Evolutionary conservation across 2,113 vertebrate genomes (phyloP), one percentile per base, ranked within the genome.

Genomic region (Nerophis ophidion): DNA sequence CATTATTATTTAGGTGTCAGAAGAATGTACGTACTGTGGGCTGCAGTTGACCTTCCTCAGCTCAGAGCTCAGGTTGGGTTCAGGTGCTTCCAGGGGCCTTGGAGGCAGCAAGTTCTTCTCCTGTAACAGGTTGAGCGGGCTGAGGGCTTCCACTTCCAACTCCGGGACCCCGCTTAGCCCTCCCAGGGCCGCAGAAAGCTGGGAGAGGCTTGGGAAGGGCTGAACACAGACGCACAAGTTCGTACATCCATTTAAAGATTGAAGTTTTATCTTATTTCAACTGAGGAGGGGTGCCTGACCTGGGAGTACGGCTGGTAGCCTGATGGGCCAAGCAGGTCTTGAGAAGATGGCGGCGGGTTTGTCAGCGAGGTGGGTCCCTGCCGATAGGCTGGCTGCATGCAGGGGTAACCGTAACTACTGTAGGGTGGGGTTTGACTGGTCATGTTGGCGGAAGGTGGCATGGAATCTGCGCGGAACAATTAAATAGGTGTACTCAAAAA

Each of bases 11-110:
- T 40, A 47, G 7, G 10, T 10, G 36, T 47, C 13, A 59, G 26
- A 60, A 48, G 8, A 4, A 8, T 40, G 46, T 34, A 47, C 95
- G 89, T 90, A 99, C 97, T 99, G 92, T 35, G 95, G 92, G 80
- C 91, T 96, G 84, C 97, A 99, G 88, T 99, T 99, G 81, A 94
- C 85, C 75, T 93, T 98, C 79, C 83, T 93, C 54, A 98, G 92
- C 49, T 98, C 94, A 5, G 88, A 70, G 75, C 91, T 98, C 77
- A 99, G 88, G 85, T 93, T 96, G 73, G 96, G 95, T 63, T 95
- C 90, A 8, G 94, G 94, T 65, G 92, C 90, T 73, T 88, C 88
- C 46, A 92, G 57, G 55, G 91, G 91, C 64, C 89, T 85, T 0
- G 74, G 65, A 5, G 96, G 94, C 68, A 99, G 89, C 83, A 98